Evolutionary conservation across 64 coral and sea anemone species (phyloP).

Genomic region (Actinia equina): DNA sequence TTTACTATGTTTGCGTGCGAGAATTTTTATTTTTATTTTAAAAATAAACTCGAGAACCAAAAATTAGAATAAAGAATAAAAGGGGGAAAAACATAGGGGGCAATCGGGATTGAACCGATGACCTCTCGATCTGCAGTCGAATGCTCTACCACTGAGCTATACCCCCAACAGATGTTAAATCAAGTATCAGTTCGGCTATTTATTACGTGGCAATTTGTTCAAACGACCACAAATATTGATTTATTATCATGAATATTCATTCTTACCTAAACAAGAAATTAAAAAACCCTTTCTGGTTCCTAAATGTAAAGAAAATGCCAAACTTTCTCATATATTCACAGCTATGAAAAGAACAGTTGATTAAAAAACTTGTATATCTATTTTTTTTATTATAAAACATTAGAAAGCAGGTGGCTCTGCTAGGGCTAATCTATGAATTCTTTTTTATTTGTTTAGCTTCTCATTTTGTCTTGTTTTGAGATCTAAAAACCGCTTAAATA

Average conservation of each 20-base stretch:
- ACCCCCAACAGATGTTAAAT: constrained; percentile 6
- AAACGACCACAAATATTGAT: background rate
- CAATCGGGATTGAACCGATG: constrained; percentile 76
- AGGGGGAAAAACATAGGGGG: constrained; percentile 19
- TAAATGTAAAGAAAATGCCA: no score
- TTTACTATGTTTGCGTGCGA: no score
- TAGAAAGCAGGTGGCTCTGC: background rate
- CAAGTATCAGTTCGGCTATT: background rate
- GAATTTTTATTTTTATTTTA: background rate
- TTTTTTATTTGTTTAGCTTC: background rate
- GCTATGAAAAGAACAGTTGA: background rate
- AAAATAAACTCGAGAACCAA: background rate
- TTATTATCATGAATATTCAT: background rate
- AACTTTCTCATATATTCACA: no score
- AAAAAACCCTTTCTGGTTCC: no score
- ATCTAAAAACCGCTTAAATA: background rate
- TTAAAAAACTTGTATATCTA: no score
- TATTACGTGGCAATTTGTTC: background rate
- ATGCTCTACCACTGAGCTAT: constrained; percentile 86
- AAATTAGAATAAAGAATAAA: background rate
- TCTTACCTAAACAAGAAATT: background rate
- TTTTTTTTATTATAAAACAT: background rate
- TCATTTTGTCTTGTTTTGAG: background rate
- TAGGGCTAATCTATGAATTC: background rate
- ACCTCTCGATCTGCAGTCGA: constrained; percentile 81